phyloP scores from a whole-genome alignment of 1,140 invertebrate genomes.

The Penaeus japonicus region DNA sequence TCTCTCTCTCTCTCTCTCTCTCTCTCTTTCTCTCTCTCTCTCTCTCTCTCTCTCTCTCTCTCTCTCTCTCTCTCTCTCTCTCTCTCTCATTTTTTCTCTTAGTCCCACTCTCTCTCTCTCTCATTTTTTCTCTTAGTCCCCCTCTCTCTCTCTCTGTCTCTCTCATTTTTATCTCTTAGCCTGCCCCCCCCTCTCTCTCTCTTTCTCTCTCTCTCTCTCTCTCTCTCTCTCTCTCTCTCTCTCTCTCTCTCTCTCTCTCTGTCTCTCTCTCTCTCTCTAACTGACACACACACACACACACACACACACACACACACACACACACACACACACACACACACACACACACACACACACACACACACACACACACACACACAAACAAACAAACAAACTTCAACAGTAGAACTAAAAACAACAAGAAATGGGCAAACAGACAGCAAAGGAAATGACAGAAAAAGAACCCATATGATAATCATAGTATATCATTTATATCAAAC shows the following conservation, averaged over 20 bases:
- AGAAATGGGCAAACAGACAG: too few species aligned
- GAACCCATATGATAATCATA: too few species aligned
- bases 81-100: background rate
- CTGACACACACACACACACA: background rate
- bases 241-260: background rate
- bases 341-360: background rate
- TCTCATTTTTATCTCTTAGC: background rate
- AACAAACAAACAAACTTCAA: too few species aligned
- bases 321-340: background rate
- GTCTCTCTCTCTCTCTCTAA: background rate
- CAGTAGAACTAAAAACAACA: too few species aligned
- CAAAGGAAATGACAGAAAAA: too few species aligned
- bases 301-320: background rate
- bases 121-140: background rate
- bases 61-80: background rate
- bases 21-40: background rate
- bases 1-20: background rate
- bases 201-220: background rate
- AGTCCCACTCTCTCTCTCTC: conserved; percentile 15
- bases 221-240: background rate
- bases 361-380: background rate
- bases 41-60: background rate
- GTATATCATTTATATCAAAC: too few species aligned
- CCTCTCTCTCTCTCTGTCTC: conserved; percentile 9
- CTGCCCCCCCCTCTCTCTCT: background rate